Evolutionary conservation across 2,888 invertebrate genomes (phyloP).

Genomic region (Endotricha flammealis): DNA sequence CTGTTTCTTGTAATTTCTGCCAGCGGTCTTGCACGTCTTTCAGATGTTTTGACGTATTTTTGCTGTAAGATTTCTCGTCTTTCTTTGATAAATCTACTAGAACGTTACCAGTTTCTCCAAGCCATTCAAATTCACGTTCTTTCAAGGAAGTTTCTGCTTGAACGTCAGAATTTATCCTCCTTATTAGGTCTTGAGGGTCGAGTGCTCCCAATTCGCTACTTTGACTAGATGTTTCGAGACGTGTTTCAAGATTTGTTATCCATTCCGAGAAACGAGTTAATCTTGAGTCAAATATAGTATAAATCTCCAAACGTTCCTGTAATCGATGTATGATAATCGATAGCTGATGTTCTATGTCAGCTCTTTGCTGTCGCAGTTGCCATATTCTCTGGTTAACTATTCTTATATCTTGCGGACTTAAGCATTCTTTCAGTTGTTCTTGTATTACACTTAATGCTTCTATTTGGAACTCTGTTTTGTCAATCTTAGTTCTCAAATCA

Average conservation of each 20-base stretch:
- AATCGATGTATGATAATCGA: conserved; percentile 83
- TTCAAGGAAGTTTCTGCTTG: conserved; percentile 86
- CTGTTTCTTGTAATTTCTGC: conserved; percentile 81
- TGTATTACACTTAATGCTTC: conserved; percentile 85
- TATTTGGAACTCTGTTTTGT: conserved; percentile 79
- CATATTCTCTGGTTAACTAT: conserved; percentile 87
- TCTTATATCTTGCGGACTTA: conserved; percentile 91
- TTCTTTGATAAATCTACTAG: conserved; percentile 81
- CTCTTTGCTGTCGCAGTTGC: conserved; percentile 88
- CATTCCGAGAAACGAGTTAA: conserved; percentile 82
- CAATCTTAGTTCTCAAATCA: conserved; percentile 78
- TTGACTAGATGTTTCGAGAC: conserved; percentile 79
- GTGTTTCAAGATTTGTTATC: conserved; percentile 83
- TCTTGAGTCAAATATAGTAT: conserved; percentile 83
- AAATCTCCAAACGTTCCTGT: conserved; percentile 85
- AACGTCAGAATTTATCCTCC: conserved; percentile 84
- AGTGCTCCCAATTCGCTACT: conserved; percentile 68
- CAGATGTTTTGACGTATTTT: conserved; percentile 77
- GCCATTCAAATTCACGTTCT: conserved; percentile 88
- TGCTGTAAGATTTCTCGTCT: conserved; percentile 74
- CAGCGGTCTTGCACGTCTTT: conserved; percentile 82
- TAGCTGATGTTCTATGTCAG: conserved; percentile 88
- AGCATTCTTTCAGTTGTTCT: conserved; percentile 90
- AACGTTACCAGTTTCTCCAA: conserved; percentile 82
- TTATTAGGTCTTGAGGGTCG: conserved; percentile 85